phyloP scores from a whole-genome alignment of 2,797 vertebrate genomes.

The Heliangelus exortis region DNA sequence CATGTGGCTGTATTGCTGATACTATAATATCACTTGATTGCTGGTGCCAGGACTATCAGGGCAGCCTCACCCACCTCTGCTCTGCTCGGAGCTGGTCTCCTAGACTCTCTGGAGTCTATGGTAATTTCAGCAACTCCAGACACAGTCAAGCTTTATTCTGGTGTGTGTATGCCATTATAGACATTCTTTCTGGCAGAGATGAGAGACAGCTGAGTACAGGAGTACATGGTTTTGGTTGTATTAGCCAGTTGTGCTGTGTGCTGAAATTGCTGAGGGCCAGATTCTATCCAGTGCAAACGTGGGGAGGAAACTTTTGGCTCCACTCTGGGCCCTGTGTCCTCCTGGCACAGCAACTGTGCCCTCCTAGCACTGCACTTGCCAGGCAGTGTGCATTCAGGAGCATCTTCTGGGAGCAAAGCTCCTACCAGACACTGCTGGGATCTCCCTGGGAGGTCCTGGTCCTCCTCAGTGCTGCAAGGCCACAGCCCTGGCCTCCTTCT shows the following conservation, averaged over 20 bases:
- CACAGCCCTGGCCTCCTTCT: not conserved
- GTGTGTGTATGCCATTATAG: conserved; percentile 52
- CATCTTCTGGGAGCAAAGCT: not conserved
- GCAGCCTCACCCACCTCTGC: conserved; percentile 77
- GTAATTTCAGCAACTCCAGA: conserved; percentile 82
- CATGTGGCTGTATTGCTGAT: conserved; percentile 8
- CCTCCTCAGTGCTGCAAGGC: not conserved
- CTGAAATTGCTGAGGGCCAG: not conserved
- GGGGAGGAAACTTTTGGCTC: not conserved
- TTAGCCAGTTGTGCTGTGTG: not conserved
- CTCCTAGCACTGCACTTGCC: not conserved
- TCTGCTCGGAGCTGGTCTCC: conserved; percentile 71
- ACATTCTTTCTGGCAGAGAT: not conserved
- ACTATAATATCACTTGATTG: conserved; percentile 23
- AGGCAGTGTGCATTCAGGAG: not conserved
- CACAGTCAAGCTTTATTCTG: conserved; percentile 71
- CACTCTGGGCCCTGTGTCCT: fast-evolving
- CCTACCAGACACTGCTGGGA: not conserved
- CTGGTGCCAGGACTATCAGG: conserved; percentile 43
- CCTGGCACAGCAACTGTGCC: not conserved
- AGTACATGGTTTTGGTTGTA: not conserved
- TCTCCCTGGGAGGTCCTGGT: not conserved
- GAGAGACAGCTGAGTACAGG: not conserved
- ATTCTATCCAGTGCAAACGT: not conserved
- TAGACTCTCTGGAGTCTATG: conserved; percentile 83